Conservation (phyloP, 2,113 vertebrate genomes). For the Columba janthina region DNA sequence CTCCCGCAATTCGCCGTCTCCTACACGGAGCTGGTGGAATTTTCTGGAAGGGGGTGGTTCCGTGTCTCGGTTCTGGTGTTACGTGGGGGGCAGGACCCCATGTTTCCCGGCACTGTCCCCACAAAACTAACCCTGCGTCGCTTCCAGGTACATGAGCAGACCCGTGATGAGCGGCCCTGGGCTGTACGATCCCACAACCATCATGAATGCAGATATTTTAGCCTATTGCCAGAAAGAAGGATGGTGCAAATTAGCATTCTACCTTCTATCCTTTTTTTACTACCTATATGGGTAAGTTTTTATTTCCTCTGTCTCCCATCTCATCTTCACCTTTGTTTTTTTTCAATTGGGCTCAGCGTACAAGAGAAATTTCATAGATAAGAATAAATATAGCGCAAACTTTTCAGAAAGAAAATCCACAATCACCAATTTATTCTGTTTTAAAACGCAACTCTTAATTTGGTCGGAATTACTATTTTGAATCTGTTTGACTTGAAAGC, state of each 20-base stretch:
- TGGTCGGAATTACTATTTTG: background rate
- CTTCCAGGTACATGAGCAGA: constrained; percentile 91
- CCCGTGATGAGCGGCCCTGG: constrained; percentile 98
- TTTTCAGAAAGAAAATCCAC: background rate
- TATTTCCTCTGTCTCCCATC: background rate
- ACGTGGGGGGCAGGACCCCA: background rate
- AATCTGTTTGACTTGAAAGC: background rate
- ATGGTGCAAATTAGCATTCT: constrained; percentile 99
- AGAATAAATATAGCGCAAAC: background rate
- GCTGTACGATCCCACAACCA: constrained; percentile 97
- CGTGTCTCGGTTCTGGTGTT: background rate
- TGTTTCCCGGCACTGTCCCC: background rate
- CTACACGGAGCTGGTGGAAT: background rate
- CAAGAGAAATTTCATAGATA: background rate
- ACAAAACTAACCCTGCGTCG: background rate
- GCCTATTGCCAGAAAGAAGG: constrained; percentile 99
- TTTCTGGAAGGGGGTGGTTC: background rate
- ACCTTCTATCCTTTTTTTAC: constrained; percentile 99
- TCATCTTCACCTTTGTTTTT: background rate
- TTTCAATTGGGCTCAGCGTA: background rate
- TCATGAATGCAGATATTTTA: constrained; percentile 99
- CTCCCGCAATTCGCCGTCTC: background rate
- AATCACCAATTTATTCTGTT: background rate
- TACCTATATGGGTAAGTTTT: constrained; percentile 94
- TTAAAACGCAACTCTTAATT: background rate